phyloP scores from a whole-genome alignment of 2,113 vertebrate genomes.

The Nesogale talazaci region DNA sequence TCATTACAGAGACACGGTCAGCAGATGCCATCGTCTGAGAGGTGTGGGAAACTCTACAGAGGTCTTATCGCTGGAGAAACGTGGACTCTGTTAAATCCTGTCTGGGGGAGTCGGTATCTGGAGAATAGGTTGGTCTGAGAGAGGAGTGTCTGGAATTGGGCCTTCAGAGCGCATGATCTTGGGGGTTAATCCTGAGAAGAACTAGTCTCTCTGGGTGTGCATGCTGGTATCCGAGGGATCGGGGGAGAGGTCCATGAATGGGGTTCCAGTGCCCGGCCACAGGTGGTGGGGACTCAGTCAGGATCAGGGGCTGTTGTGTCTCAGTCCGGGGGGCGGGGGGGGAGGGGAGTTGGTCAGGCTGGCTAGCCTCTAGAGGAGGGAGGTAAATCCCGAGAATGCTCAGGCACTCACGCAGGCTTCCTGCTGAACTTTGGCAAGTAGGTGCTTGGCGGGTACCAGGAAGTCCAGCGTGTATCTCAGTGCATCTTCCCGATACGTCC shows the following conservation, averaged over 20 bases:
- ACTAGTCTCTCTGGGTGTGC: neutral
- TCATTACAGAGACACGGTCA: slow-evolving; percentile 40
- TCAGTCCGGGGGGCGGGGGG: neutral
- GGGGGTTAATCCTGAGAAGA: neutral
- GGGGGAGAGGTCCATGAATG: neutral
- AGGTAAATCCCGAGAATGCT: neutral
- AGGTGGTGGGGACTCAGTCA: neutral
- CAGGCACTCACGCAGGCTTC: slow-evolving; percentile 93
- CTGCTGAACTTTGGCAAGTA: slow-evolving; percentile 93
- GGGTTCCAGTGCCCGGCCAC: neutral
- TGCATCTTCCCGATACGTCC: slow-evolving; percentile 93
- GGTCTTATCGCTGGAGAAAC: slow-evolving; percentile 17
- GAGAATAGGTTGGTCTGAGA: neutral
- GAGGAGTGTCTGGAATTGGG: slow-evolving; percentile 18
- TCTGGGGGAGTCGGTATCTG: slow-evolving; percentile 28
- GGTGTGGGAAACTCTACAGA: slow-evolving; percentile 13
- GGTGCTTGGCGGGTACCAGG: slow-evolving; percentile 95
- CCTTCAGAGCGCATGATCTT: slow-evolving; percentile 1
- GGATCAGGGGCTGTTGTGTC: neutral
- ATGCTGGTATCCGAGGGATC: neutral
- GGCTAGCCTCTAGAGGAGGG: neutral
- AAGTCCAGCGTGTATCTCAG: slow-evolving; percentile 94
- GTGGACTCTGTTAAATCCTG: neutral
- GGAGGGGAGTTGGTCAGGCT: neutral
- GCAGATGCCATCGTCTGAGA: slow-evolving; percentile 41